Evolutionary conservation across 1,140 invertebrate species (phyloP), one percentile per base, ranked within the genome.

Genomic region (Atopsyche davidsoni): DNA sequence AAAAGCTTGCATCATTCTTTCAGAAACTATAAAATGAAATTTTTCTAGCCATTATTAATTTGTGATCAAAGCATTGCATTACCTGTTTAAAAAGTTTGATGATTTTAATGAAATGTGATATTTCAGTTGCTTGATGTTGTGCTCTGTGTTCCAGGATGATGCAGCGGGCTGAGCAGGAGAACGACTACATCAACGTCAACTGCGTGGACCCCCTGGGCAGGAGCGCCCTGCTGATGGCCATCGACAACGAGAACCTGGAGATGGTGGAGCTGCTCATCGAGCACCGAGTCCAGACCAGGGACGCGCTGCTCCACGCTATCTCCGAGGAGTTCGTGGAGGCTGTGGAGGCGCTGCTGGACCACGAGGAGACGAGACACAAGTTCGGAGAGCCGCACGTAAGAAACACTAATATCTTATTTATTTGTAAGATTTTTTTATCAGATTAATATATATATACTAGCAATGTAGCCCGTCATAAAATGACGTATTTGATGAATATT

Each of bases 161-260:
- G 44, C 82, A 89, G 62, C 78, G 81, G 48, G 84, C 86, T 1
- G n/a, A n/a, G n/a, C 77, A 81, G 52, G 86, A 89, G 62, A 84
- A 85, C 11, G 80, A 81, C 0, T 82, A 84, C 65, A 84, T 98
- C 65, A 96, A 98, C 74, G 89, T 97, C 60, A 97, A 99, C 74
- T 98, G 95, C 72, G 89, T 96, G 35, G 96, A 98, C 77, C 92
- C 94, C 1, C 75, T 98, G 59, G 96, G 91, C 25, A 76, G 92
- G 57, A 89, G 87, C 39, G 92, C 92, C 1, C 79, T 96, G 6
- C 78, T 95, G 38, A 95, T 95, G 89, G 93, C 95, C 50, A 98
- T 99, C 57, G 95, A 99, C 75, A 98, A 97, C 75, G 96, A 99
- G 76, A 98, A 99, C 72, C 79, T 98, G 52, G 95, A 98, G 73